phyloP scores from a whole-genome alignment of 1,140 invertebrate species.

The Cherax destructor region DNA sequence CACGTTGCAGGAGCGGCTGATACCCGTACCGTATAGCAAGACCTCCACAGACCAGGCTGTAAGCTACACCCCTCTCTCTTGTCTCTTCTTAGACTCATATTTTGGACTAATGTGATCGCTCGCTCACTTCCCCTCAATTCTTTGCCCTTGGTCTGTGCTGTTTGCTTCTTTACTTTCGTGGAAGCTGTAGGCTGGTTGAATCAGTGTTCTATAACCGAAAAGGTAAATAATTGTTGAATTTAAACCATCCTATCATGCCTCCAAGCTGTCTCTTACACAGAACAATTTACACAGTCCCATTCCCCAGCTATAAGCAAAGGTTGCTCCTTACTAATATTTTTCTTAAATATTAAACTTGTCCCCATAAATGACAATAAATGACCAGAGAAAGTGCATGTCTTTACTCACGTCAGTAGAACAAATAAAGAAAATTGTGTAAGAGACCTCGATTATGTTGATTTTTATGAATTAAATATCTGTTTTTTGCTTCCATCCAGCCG shows the following conservation, averaged over 20 bases:
- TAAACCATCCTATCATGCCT: slow-evolving; percentile 67
- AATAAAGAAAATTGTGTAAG: slow-evolving; percentile 61
- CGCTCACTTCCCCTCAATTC: slow-evolving; percentile 74
- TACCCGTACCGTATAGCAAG: slow-evolving; percentile 99
- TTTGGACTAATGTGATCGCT: slow-evolving; percentile 72
- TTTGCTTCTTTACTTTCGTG: slow-evolving; percentile 72
- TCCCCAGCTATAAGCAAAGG: slow-evolving; percentile 56
- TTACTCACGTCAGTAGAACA: slow-evolving; percentile 41
- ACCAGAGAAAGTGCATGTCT: slow-evolving; percentile 58
- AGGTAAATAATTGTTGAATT: slow-evolving; percentile 35
- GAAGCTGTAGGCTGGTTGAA: slow-evolving; percentile 69
- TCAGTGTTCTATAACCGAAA: slow-evolving; percentile 37
- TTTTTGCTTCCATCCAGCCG: slow-evolving; percentile 64
- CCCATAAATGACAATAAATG: slow-evolving; percentile 58
- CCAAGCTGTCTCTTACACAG: slow-evolving; percentile 72
- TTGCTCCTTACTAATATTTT: slow-evolving; percentile 55
- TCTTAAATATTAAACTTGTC: slow-evolving; percentile 51
- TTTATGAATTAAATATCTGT: slow-evolving; percentile 31
- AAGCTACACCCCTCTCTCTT: slow-evolving; percentile 82
- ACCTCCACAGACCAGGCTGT: slow-evolving; percentile 99
- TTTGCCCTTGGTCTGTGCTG: slow-evolving; percentile 71
- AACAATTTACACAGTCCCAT: slow-evolving; percentile 65
- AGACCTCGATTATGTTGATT: slow-evolving; percentile 62
- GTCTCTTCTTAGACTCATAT: slow-evolving; percentile 72
- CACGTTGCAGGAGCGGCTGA: slow-evolving; percentile 99